Percentiles rank a stretch among this genome's conserved stretches.
Evolutionary conservation across 1,140 invertebrate species (phyloP).

Genomic region (Bombus sylvicola): DNA sequence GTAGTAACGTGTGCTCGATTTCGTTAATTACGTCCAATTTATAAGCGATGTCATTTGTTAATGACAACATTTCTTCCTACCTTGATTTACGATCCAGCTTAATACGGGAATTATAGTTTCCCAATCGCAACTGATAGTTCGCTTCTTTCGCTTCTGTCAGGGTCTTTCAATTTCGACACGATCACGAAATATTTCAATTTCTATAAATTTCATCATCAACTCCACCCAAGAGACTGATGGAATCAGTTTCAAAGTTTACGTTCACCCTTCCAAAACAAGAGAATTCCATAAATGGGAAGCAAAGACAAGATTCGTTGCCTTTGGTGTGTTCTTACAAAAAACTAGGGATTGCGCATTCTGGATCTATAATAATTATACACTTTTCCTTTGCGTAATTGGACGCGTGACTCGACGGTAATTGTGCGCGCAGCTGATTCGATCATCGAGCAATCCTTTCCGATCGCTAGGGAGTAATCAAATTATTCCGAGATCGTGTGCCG

Average conservation of each 20-base stretch:
- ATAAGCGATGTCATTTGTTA: neutral
- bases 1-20: neutral
- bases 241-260: constrained; percentile 33
- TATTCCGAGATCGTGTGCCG: neutral
- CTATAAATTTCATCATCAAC: neutral
- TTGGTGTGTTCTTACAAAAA: neutral
- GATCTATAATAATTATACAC: constrained; percentile 34
- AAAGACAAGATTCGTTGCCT: neutral
- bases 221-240: rapidly evolving
- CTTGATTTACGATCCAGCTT: neutral
- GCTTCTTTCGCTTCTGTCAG: too few species aligned
- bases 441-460: neutral
- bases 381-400: constrained; percentile 47
- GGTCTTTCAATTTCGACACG: too few species aligned
- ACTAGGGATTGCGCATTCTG: neutral
- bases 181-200: too few species aligned
- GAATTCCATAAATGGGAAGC: neutral
- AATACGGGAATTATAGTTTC: neutral
- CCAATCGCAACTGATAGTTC: too few species aligned
- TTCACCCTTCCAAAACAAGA: neutral
- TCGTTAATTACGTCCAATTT: constrained; percentile 3
- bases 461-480: constrained; percentile 32
- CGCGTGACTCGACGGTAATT: constrained; percentile 48
- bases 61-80: too few species aligned
- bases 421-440: constrained; percentile 5